Evolutionary conservation across 2,113 vertebrate genomes (phyloP).

Genomic region (Labrus mixtus): DNA sequence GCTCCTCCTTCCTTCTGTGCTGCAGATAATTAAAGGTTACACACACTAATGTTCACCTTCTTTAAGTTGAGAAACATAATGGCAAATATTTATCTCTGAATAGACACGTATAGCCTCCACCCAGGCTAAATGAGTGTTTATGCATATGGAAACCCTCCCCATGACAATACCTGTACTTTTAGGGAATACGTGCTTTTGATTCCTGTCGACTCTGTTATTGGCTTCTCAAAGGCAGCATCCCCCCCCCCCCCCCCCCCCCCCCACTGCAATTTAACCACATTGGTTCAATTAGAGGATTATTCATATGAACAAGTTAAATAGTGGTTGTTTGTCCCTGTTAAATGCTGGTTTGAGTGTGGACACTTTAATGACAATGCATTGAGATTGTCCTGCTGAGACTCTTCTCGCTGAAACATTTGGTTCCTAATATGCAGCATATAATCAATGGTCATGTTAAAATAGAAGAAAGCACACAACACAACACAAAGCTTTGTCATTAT

Average conservation of each 20-base stretch:
- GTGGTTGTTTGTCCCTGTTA: slow-evolving; percentile 61
- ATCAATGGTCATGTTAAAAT: too few species aligned
- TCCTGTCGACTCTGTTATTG: slow-evolving; percentile 71
- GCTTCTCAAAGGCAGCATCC: slow-evolving; percentile 47
- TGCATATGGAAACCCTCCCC: slow-evolving; percentile 56
- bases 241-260: slow-evolving; percentile 26
- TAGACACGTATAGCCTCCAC: slow-evolving; percentile 62
- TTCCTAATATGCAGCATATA: too few species aligned
- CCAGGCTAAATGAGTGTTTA: slow-evolving; percentile 81
- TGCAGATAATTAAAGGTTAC: slow-evolving; percentile 66
- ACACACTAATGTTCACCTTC: slow-evolving; percentile 46
- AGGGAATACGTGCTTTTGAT: slow-evolving; percentile 74
- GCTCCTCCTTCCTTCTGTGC: slow-evolving; percentile 12
- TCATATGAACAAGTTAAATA: slow-evolving; percentile 69
- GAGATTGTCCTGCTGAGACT: background rate
- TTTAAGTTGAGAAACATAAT: slow-evolving; percentile 38
- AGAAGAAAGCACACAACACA: background rate
- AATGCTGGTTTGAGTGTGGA: slow-evolving; percentile 54
- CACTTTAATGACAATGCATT: slow-evolving; percentile 50
- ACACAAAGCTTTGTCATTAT: too few species aligned
- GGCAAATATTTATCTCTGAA: slow-evolving; percentile 52
- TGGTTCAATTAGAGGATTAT: slow-evolving; percentile 81
- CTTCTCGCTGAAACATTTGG: background rate
- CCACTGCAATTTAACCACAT: slow-evolving; percentile 72
- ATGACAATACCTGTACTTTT: slow-evolving; percentile 78